Base-by-base conservation (phyloP, 2,888 invertebrate genomes). In the Liposcelis brunnea region DNA sequence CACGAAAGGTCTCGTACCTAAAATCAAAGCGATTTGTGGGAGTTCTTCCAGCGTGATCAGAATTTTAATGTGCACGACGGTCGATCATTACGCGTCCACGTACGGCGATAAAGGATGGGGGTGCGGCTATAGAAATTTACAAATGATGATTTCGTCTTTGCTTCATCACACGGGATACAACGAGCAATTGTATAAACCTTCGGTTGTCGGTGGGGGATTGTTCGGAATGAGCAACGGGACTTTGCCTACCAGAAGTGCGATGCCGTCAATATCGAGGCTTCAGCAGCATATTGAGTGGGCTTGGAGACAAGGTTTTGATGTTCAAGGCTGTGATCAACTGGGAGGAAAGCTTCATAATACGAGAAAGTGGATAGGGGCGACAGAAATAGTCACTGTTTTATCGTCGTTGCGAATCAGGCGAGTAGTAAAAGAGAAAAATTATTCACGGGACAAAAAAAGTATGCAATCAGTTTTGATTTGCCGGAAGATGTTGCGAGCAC, bases 61-160 rank as follows among this genome's bases (percentile, higher is more conserved):
- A 56, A 79, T 79, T 0, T 74, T 80, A 60, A 67, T 85, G 50
- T 86, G 86, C 61, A 80, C 80, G 18, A 77, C 77, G 1, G 80
- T 83, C 35, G 86, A 87, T 61, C 87, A 89, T 64, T 89, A 83
- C 60, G 83, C 83, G 1, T 82, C 83, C 35, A 84, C 85, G 0
- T 86, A 85, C 57, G 89, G 86, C 1, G 90, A 90, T 63, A 72
- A 79, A 54, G 90, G 90, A 7, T 91, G 89, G 87, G 90, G 90
- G 2, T 91, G 91, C 58, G 91, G 91, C 0, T 90, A 89, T 60
- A 69, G 90, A 55, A 89, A 90, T 64, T 77, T 85, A 64, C 90
- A 90, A 62, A 90, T 90, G 89, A 66, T 90, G 55, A 69, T 90
- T n/a, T 87, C 87, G 1, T 80, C 83, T 2, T 68, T 90, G 42